Evolutionary conservation across 2,113 vertebrate species (phyloP), one percentile per base, ranked within the genome.

Genomic region (Petrocephalus microphthalmus): DNA sequence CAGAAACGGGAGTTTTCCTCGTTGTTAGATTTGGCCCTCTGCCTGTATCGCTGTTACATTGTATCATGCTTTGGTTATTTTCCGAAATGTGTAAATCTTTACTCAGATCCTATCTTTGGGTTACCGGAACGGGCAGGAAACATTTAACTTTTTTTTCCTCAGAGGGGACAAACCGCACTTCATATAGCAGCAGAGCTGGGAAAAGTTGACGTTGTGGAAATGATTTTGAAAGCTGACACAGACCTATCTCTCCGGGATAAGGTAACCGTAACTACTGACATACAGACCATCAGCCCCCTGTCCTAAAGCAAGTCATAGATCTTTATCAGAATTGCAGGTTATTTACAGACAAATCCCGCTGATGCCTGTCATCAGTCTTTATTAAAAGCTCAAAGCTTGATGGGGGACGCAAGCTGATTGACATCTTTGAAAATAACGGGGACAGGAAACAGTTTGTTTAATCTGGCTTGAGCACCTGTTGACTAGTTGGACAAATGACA

Each of bases 151-250:
- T 64, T 56, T 56, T 54, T 33, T 37, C 51, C 91, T 20, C 90
- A 99, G 97, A 96, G 95, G 90, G 95, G 93, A 54, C 97, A 98
- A 94, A 97, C 96, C 2, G 95, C 94, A 33, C 92, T 98, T 67
- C 98, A 98, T 57, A 81, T 97, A 82, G 96, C 96, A 83, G 96
- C 97, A 89, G 97, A 99, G 89, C 88, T 95, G 91, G 97, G 96
- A 83, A 96, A 95, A 37, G 94, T 95, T 89, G 97, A 99, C 5
- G 88, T 98, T 10, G 96, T 96, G 87, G 97, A 98, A 88, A 94
- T 94, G 85, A 94, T 99, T 86, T 94, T 97, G 87, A 97, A 96
- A 94, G 92, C 95, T 2, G 94, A 94, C n/a, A 93, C 95, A 10
- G 92, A 97, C 91, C 92, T 98, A 83, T 95, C 93, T 57, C 85